Evolutionary conservation across 2,113 vertebrate genomes (phyloP), one percentile per base, ranked within the genome.

Genomic region (Leiothrix lutea): DNA sequence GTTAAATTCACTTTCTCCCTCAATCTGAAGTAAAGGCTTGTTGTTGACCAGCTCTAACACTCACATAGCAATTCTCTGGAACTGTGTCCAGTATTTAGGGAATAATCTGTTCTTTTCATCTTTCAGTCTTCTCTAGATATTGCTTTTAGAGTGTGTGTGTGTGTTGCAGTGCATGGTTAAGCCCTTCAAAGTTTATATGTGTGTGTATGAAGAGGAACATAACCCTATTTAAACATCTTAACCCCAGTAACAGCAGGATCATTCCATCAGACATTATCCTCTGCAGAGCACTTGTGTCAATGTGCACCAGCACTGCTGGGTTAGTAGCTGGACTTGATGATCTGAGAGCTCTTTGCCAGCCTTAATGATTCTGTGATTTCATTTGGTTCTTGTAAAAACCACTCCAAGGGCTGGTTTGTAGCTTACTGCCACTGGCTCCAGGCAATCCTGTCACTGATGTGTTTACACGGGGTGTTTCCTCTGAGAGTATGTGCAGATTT

Each of bases 1-100:
- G 44, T 33, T 88, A 53, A 73, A 86, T 70, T 60, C 33, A 44
- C 44, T 86, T 96, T 94, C 82, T 65, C 33, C 45, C 36, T 71
- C 33, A 14, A 5, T 44, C 51, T 81, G 61, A 90, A 81, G 35
- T 77, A 33, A 61, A 44, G 36, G 9, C 24, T 15, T 57, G 19
- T 15, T 70, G 33, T 60, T 83, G 60, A 75, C 21, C 57, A 51
- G 25, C 38, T 84, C 56, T 80, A 92, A 28, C 26, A 35, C 11
- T 24, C 11, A 1, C 1, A 1, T 5, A 74, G 48, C 53, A 69
- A 9, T 79, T 66, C 57, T 71, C 51, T 71, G 60, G 40, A 66
- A 28, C 14, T 25, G 33, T 33, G 38, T 10, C 22, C 42, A 28
- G 18, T 51, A 40, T 60, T 78, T 64, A 56, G 47, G 19, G 35